Evolutionary conservation across 2,888 invertebrate species (phyloP), one percentile per base, ranked within the genome.

Genomic region (Muschampia plurimacula): DNA sequence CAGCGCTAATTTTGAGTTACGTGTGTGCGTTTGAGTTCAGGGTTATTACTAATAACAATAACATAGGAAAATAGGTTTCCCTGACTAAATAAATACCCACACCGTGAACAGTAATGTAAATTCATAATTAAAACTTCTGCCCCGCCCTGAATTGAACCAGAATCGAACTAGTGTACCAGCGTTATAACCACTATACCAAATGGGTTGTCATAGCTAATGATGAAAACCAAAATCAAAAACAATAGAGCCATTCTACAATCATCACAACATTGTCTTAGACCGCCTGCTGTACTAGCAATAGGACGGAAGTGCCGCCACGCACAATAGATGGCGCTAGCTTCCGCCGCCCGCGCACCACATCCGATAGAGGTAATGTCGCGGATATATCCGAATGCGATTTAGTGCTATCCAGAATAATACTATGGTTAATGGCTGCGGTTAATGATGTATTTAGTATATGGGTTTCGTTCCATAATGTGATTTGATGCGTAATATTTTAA

Each of bases 311-410:
- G 52, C 73, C 72, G 65, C 52, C 69, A 36, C 67, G 67, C 62
- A 60, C 63, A 57, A 72, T 72, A 72, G 72, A 72, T 72, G 72
- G 72, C 67, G 67, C 52, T 72, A 44, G 79, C 39, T 72, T 69
- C 72, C 75, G 77, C 68, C 36, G 8, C 52, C 39, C 39, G 39
- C 88, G 88, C 87, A 84, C 86, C 85, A 77, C 85, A 81, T 89
- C 90, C 90, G 86, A 78, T 78, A 76, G 79, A 78, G 76, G 83
- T 87, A 90, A 91, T 89, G 91, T 88, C 83, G 85, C 87, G 87
- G 79, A 83, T 83, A 86, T 84, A 85, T 91, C 91, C 91, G 91
- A 83, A 86, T 83, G 86, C 86, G 83, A 90, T 92, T 89, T 87
- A 84, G 81, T 81, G 79, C 86, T 78, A 84, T 82, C 86, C 81